phyloP scores from a whole-genome alignment of 2,113 vertebrate genomes.

The Gadus macrocephalus region DNA sequence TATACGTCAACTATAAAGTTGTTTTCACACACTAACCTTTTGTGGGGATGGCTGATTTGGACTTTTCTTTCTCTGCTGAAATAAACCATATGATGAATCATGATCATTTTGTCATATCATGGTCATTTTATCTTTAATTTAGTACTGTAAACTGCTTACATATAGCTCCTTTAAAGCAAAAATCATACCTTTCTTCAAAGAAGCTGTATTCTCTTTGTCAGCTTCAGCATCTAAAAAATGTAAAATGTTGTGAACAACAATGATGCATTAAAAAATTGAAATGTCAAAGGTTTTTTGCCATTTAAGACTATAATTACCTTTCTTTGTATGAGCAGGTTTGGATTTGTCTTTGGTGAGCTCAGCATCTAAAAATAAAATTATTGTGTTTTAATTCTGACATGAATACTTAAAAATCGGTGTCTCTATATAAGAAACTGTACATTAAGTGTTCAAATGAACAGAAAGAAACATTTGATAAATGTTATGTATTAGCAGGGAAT shows the following conservation, averaged over 20 bases:
- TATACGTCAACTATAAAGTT: too few relatives aligned
- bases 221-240: slow-evolving; percentile 5
- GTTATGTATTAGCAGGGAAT: slow-evolving; percentile 1
- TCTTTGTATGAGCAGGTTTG: slow-evolving; percentile 30
- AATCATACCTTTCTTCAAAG: slow-evolving; percentile 18
- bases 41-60: slow-evolving; percentile 29
- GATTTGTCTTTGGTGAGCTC: slow-evolving; percentile 33
- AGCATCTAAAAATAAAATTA: slow-evolving; percentile 13
- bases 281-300: too few relatives aligned
- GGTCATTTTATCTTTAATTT: too few relatives aligned
- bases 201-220: slow-evolving; percentile 8
- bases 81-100: slow-evolving; percentile 11
- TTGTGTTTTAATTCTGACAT: not conserved
- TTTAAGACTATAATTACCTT: slow-evolving; percentile 13
- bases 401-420: slow-evolving; percentile 18
- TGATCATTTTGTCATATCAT: too few relatives aligned
- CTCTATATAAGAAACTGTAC: not conserved
- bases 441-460: not conserved
- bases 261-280: not conserved
- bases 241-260: not conserved
- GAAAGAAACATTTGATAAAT: not conserved
- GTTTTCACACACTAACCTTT: slow-evolving; percentile 26
- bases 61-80: slow-evolving; percentile 45
- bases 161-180: not conserved
- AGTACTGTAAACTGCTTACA: too few relatives aligned